These are phyloP conservation scores for Eupithecia tripunctaria DNA, from an alignment of 2,888 invertebrate species.

Conservation along the genomic window DNA sequence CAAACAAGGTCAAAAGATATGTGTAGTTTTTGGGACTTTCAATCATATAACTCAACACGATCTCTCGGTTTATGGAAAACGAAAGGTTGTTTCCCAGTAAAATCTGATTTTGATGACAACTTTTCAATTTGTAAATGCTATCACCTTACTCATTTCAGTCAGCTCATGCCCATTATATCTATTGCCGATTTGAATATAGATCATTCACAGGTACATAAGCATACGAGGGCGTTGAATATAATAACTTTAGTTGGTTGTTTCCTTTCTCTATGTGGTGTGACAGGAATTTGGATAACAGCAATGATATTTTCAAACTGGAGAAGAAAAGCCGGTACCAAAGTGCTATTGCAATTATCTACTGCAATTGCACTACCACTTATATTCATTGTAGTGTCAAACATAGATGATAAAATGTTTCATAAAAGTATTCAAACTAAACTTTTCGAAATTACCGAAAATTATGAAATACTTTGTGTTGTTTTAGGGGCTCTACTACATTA, in stretches of 20 bases:
- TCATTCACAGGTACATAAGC: conserved; percentile 49
- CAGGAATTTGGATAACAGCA: conserved; percentile 85
- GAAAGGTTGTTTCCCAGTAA: conserved; percentile 78
- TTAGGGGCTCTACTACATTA: conserved; percentile 87
- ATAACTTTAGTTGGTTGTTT: conserved; percentile 85
- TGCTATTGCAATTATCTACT: conserved; percentile 86
- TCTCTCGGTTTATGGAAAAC: conserved; percentile 82
- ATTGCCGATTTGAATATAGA: not conserved
- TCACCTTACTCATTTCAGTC: conserved; percentile 86
- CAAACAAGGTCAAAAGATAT: conserved; percentile 50
- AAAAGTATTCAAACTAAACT: conserved; percentile 50
- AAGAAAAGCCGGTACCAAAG: conserved; percentile 86
- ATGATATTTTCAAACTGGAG: conserved; percentile 85
- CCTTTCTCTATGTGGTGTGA: conserved; percentile 83
- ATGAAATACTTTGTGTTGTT: conserved; percentile 77
- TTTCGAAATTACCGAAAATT: conserved; percentile 54
- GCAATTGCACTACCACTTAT: conserved; percentile 86
- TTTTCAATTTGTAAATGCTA: conserved; percentile 78
- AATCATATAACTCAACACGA: conserved; percentile 48
- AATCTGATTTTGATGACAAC: conserved; percentile 43
- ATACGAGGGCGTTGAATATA: conserved; percentile 79
- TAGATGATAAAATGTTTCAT: conserved; percentile 62
- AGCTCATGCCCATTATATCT: conserved; percentile 71
- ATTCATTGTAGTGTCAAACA: conserved; percentile 69
- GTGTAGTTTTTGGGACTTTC: conserved; percentile 86